These are phyloP conservation scores for Charanyca ferruginea DNA, from an alignment of 2,888 invertebrate genomes.

Conservation along the genomic window DNA sequence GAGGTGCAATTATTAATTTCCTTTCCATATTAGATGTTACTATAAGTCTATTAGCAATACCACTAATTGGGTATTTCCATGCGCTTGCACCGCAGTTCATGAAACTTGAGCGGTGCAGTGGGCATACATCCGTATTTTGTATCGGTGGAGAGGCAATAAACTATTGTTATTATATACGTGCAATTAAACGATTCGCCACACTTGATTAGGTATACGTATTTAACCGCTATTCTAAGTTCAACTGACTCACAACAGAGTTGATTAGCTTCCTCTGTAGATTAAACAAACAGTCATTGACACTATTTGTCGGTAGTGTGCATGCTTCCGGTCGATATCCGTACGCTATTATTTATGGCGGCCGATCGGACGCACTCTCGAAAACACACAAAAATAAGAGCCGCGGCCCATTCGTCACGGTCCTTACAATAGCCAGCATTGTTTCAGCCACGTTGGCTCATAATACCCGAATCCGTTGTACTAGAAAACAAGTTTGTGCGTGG, in stretches of 20 bases:
- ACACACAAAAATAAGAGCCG: slow-evolving; percentile 87
- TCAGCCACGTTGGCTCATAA: slow-evolving; percentile 80
- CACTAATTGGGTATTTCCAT: slow-evolving; percentile 72
- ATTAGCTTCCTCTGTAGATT: slow-evolving; percentile 77
- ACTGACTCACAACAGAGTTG: slow-evolving; percentile 67
- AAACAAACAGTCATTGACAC: slow-evolving; percentile 84
- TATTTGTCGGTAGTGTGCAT: slow-evolving; percentile 80
- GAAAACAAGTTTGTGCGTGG: slow-evolving; percentile 77
- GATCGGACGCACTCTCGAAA: slow-evolving; percentile 86
- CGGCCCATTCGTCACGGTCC: slow-evolving; percentile 84
- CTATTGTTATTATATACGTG: slow-evolving; percentile 68
- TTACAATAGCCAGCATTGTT: slow-evolving; percentile 86
- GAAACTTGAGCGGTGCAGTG: slow-evolving; percentile 66
- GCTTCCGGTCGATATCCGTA: slow-evolving; percentile 86
- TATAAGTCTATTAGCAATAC: slow-evolving; percentile 56
- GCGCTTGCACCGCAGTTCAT: slow-evolving; percentile 63
- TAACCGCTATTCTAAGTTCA: slow-evolving; percentile 57
- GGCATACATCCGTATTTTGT: slow-evolving; percentile 56
- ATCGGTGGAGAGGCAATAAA: slow-evolving; percentile 58
- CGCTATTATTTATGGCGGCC: slow-evolving; percentile 84
- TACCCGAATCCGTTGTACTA: slow-evolving; percentile 78
- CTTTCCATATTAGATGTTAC: too few relatives aligned
- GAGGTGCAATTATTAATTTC: slow-evolving; percentile 61
- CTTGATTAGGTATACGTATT: slow-evolving; percentile 62
- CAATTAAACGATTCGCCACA: slow-evolving; percentile 70